Evolutionary conservation across 2,113 vertebrate species (phyloP).

Genomic region (Triplophysa dalaica): DNA sequence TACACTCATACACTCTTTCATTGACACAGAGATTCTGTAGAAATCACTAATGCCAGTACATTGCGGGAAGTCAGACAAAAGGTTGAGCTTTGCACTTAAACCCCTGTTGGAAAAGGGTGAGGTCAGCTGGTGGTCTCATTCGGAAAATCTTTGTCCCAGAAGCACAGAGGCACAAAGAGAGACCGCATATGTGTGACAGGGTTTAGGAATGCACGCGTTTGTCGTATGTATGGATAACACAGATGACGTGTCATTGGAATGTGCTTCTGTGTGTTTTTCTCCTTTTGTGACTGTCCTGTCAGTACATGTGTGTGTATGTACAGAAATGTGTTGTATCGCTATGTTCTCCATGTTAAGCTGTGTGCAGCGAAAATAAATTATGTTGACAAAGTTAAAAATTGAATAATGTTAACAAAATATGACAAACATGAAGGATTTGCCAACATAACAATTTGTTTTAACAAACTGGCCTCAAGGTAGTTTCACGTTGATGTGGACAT

Average conservation of each 20-base stretch:
- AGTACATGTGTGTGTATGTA: not conserved
- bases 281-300: conserved; percentile 4
- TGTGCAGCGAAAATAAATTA: too few relatives aligned
- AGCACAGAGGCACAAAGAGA: conserved; percentile 51
- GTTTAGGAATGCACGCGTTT: conserved; percentile 56
- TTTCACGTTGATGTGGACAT: too few relatives aligned
- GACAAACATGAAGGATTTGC: too few relatives aligned
- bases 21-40: conserved; percentile 25
- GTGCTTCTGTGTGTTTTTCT: conserved; percentile 2
- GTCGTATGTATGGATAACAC: not conserved
- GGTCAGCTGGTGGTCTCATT: conserved; percentile 61
- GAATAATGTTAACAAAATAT: too few relatives aligned
- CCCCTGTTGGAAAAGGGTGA: conserved; percentile 64
- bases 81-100: conserved; percentile 68
- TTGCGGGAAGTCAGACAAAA: conserved; percentile 70
- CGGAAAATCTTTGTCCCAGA: conserved; percentile 64
- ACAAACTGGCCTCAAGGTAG: too few relatives aligned
- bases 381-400: too few relatives aligned
- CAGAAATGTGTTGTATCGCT: conserved; percentile 3
- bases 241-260: not conserved
- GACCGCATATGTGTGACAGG: conserved; percentile 53
- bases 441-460: too few relatives aligned
- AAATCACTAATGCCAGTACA: conserved; percentile 62
- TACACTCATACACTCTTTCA: conserved; percentile 28
- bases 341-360: not conserved